Percentiles rank a stretch among this genome's conserved stretches.
These are phyloP conservation scores for Ictalurus punctatus DNA, from an alignment of 2,113 vertebrate species.

Conservation along the genomic window DNA sequence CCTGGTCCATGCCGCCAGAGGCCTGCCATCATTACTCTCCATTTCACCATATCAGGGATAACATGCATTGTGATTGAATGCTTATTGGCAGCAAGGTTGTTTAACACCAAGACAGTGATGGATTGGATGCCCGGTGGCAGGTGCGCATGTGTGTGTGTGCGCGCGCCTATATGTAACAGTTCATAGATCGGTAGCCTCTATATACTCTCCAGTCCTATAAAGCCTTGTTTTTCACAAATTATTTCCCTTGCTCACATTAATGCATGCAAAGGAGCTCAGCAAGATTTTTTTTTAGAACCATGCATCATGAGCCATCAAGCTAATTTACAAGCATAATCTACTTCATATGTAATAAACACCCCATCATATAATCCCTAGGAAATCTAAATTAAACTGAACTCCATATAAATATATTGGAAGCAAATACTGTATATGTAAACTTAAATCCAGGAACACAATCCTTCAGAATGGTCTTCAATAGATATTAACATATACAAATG, in stretches of 20 bases:
- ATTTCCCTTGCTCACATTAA: slow-evolving; percentile 8
- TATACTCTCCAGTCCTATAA: not conserved
- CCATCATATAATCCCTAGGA: not conserved
- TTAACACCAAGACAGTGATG: slow-evolving; percentile 45
- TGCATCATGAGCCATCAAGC: not conserved
- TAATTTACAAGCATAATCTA: not conserved
- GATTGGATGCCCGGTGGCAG: slow-evolving; percentile 21
- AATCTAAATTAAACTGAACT: not conserved
- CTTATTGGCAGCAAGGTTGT: slow-evolving; percentile 50
- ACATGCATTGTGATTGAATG: slow-evolving; percentile 48
- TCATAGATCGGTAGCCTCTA: not conserved
- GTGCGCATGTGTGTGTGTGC: not conserved
- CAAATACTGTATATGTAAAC: not conserved
- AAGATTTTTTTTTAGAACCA: not conserved
- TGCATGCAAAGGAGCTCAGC: not conserved
- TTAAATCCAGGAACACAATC: not conserved
- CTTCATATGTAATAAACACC: not conserved
- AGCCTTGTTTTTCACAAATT: not conserved
- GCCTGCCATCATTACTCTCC: slow-evolving; percentile 44
- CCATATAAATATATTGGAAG: not conserved
- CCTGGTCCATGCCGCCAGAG: slow-evolving; percentile 11
- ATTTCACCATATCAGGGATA: slow-evolving; percentile 36
- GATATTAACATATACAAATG: not conserved
- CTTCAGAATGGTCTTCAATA: not conserved
- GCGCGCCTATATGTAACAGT: not conserved